These are phyloP conservation scores for Pomatostomus ruficeps DNA, from an alignment of 2,113 vertebrate genomes.

Conservation along the genomic window DNA sequence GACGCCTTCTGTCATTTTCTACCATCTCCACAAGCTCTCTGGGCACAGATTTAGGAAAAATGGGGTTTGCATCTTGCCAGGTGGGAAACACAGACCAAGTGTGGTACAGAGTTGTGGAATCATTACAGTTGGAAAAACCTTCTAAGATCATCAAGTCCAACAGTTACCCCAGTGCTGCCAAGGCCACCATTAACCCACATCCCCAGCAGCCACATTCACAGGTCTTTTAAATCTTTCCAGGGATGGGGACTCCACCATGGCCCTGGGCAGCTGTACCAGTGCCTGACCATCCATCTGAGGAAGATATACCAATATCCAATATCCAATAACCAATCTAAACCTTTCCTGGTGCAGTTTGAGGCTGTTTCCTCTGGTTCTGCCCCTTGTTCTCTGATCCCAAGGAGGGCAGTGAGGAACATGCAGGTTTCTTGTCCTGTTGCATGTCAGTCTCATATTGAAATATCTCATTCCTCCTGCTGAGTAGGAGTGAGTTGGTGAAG, in stretches of 20 bases:
- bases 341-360: background rate
- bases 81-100: background rate
- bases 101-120: background rate
- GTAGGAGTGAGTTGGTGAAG: rapidly evolving
- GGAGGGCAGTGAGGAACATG: rapidly evolving
- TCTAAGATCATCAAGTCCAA: background rate
- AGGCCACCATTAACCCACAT: background rate
- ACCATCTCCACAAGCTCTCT: background rate
- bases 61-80: rapidly evolving
- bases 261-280: background rate
- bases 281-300: background rate
- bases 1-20: background rate
- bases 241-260: background rate
- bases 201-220: background rate
- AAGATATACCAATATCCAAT: background rate
- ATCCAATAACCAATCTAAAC: background rate
- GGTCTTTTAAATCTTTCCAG: background rate
- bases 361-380: background rate
- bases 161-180: rapidly evolving
- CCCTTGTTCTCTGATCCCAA: background rate
- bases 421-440: background rate
- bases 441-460: background rate
- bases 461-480: background rate
- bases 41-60: rapidly evolving
- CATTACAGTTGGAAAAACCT: background rate